Percentiles rank a stretch among this genome's conserved stretches.
Conservation (phyloP, 2,888 invertebrate species). For the Biston stratarius region DNA sequence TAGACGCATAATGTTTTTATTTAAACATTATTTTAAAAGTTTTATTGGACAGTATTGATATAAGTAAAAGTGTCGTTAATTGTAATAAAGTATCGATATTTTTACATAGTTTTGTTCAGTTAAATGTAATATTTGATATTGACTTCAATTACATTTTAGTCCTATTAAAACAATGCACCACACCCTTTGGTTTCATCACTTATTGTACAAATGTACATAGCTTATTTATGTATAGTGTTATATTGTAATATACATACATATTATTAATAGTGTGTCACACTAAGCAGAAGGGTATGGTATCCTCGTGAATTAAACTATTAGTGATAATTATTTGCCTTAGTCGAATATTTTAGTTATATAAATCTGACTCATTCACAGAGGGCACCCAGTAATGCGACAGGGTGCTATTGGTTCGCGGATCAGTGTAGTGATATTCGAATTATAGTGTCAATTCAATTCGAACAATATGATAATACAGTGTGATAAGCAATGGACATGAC, state of each 20-base stretch:
- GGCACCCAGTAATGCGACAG: slow-evolving; percentile 37
- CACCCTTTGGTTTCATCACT: too few relatives aligned
- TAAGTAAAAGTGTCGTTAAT: not conserved
- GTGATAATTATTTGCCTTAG: too few relatives aligned
- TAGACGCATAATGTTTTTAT: not conserved
- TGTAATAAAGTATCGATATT: not conserved
- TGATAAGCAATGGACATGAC: slow-evolving; percentile 55
- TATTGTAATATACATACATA: too few relatives aligned
- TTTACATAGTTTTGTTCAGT: not conserved
- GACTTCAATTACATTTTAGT: not conserved
- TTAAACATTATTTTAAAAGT: not conserved
- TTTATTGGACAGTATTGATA: not conserved
- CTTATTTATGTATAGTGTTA: too few relatives aligned
- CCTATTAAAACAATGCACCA: not conserved
- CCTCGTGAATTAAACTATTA: too few relatives aligned
- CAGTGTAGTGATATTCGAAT: slow-evolving; percentile 42
- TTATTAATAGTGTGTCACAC: too few relatives aligned
- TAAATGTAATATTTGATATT: not conserved
- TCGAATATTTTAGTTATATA: not conserved
- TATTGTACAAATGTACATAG: too few relatives aligned
- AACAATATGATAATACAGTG: slow-evolving; percentile 40
- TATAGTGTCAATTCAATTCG: slow-evolving; percentile 47
- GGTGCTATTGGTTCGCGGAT: slow-evolving; percentile 53
- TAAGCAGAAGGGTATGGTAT: too few relatives aligned
- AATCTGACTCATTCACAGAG: slow-evolving; percentile 16